These are phyloP conservation scores for Andrena bicolor DNA, from an alignment of 2,888 invertebrate species.

Conservation along the genomic window DNA sequence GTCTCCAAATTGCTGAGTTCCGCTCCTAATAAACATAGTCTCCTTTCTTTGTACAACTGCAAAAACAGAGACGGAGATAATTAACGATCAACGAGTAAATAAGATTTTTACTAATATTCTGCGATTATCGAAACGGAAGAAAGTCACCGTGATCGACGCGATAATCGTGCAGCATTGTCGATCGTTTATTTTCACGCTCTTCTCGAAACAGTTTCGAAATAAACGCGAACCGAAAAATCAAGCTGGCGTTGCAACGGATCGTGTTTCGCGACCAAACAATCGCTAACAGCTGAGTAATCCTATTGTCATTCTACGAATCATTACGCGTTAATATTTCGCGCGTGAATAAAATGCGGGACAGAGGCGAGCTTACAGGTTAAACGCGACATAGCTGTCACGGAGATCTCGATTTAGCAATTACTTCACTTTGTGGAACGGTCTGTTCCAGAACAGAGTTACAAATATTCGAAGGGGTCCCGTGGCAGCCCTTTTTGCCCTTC, in stretches of 20 bases:
- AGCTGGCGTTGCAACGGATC: too few relatives aligned
- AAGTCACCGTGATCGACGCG: too few relatives aligned
- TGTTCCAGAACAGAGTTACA: neutral
- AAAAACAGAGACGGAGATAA: constrained; percentile 77
- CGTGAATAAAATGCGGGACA: too few relatives aligned
- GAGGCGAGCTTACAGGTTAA: too few relatives aligned
- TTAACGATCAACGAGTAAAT: neutral
- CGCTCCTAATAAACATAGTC: constrained; percentile 89
- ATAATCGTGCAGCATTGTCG: too few relatives aligned
- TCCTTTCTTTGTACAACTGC: constrained; percentile 90
- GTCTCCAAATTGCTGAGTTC: constrained; percentile 90
- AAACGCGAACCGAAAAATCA: too few relatives aligned
- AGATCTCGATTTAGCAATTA: neutral
- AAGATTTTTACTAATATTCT: neutral
- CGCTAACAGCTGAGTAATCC: too few relatives aligned
- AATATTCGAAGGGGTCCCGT: neutral
- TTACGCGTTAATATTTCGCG: too few relatives aligned
- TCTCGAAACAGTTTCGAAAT: too few relatives aligned
- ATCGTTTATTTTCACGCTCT: too few relatives aligned
- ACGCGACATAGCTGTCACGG: neutral
- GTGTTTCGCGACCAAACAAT: too few relatives aligned
- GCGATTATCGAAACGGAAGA: neutral
- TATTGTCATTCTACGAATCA: too few relatives aligned
- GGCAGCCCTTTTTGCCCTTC: neutral
- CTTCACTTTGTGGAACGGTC: neutral